These are phyloP conservation scores for Microtus californicus DNA, from an alignment of 2,797 vertebrate species.

Conservation along the genomic window DNA sequence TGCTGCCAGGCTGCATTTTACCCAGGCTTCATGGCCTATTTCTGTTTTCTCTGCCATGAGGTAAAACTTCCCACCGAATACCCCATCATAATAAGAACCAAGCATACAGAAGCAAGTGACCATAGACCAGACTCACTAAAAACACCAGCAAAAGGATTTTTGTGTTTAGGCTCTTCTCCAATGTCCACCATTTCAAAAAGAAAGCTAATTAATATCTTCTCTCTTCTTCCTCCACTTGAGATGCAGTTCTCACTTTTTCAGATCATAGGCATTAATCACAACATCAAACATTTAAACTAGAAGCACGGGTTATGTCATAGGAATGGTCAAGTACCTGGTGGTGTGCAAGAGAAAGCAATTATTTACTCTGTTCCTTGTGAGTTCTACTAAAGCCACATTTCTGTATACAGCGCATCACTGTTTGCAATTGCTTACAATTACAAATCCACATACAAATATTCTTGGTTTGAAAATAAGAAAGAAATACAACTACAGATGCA, in stretches of 20 bases:
- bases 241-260: not conserved
- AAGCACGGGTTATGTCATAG: not conserved
- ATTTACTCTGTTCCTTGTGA: not conserved
- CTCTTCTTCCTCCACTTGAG: not conserved
- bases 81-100: not conserved
- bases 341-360: not conserved
- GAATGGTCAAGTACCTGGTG: not conserved
- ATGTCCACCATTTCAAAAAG: not conserved
- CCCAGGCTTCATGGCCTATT: too few relatives aligned
- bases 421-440: not conserved
- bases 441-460: not conserved
- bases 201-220: not conserved
- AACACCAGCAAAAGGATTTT: not conserved
- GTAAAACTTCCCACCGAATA: not conserved
- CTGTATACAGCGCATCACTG: not conserved
- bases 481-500: not conserved
- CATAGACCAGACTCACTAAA: not conserved
- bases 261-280: not conserved
- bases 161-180: not conserved
- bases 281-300: constrained; percentile 21
- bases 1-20: not conserved
- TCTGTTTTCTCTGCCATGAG: not conserved
- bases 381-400: not conserved
- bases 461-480: constrained; percentile 25
- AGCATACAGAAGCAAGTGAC: not conserved